Conservation (phyloP, 2,797 vertebrate species). For the Lacerta viridis region DNA sequence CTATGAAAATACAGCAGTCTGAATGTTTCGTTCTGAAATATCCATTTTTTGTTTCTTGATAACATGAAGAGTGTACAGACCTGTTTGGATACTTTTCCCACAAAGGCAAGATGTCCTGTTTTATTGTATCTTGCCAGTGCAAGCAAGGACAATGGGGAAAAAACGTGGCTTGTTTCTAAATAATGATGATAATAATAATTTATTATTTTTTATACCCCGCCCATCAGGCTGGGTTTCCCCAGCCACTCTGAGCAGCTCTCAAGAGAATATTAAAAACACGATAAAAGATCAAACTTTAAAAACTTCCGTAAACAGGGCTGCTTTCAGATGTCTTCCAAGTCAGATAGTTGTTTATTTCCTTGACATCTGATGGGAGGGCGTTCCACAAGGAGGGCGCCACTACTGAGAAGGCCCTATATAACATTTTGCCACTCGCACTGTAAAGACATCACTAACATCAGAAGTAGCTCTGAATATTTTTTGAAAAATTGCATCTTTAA, state of each 20-base stretch:
- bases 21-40: conserved; percentile 24
- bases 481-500: background rate
- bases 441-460: background rate
- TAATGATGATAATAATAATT: too few species aligned
- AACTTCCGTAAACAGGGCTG: too few species aligned
- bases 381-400: too few species aligned
- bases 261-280: too few species aligned
- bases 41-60: background rate
- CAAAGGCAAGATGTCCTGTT: background rate
- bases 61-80: background rate
- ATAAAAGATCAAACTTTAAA: too few species aligned
- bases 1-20: conserved; percentile 30
- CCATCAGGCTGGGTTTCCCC: too few species aligned
- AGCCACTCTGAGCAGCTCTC: too few species aligned
- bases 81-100: background rate
- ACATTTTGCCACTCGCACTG: background rate
- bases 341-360: too few species aligned
- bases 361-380: too few species aligned
- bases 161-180: background rate
- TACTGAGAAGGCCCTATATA: too few species aligned
- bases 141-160: background rate
- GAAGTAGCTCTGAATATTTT: background rate
- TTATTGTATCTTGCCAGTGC: background rate
- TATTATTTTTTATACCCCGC: too few species aligned
- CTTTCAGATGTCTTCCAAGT: too few species aligned